Conservation (phyloP, 92 coral and sea anemone genomes). For the Zoanthus sociatus region DNA sequence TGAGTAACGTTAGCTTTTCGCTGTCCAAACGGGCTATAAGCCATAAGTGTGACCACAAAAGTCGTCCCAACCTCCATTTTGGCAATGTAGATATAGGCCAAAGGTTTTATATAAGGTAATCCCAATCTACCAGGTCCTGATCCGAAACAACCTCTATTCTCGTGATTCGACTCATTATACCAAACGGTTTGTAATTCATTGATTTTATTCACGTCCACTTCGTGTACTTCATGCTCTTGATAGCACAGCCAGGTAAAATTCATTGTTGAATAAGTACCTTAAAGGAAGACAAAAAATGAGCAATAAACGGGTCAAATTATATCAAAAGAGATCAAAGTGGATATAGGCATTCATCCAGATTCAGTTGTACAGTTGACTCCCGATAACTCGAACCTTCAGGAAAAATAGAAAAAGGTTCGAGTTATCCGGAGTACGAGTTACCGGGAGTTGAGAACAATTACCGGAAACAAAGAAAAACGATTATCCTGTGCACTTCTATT, state of each 20-base stretch:
- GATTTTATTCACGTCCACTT: not conserved
- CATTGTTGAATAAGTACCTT: constrained; percentile 20
- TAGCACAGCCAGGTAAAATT: constrained; percentile 27
- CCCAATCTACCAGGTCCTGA: constrained; percentile 27
- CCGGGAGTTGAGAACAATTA: no score
- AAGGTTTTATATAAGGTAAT: not conserved
- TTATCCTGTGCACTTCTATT: no score
- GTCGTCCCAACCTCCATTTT: not conserved
- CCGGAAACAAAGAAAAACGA: no score
- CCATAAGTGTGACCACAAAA: not conserved
- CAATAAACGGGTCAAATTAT: no score
- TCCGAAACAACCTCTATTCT: constrained; percentile 2
- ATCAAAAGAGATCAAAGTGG: no score
- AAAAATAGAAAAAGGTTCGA: no score
- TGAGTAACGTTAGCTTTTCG: not conserved
- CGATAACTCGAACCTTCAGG: no score
- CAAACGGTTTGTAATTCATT: not conserved
- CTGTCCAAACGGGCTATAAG: not conserved
- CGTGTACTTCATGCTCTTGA: not conserved
- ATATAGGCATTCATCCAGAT: no score
- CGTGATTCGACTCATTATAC: not conserved
- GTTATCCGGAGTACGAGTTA: no score
- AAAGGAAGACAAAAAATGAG: not conserved
- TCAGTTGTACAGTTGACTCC: no score
- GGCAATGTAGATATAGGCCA: not conserved